Conservation (phyloP, 2,888 invertebrate genomes). For the Cephus sareptanus region DNA sequence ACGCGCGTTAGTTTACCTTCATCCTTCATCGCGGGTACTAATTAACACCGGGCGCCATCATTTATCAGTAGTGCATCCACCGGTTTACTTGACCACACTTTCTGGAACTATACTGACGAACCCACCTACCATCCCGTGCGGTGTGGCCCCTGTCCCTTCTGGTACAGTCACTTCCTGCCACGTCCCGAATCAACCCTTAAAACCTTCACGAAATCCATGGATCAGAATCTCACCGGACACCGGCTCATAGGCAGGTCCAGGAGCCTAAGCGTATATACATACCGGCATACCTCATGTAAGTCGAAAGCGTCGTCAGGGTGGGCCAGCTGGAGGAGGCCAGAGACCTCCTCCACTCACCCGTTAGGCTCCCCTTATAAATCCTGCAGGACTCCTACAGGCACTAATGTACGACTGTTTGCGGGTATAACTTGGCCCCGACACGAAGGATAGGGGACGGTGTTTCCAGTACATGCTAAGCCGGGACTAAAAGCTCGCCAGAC, state of each 20-base stretch:
- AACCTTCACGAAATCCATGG: not conserved
- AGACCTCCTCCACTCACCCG: conserved; percentile 50
- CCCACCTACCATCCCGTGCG: not conserved
- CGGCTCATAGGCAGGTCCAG: not conserved
- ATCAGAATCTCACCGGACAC: not conserved
- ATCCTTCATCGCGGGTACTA: not conserved
- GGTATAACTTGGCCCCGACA: conserved; percentile 66
- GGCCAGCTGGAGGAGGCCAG: conserved; percentile 26
- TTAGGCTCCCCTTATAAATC: conserved; percentile 62
- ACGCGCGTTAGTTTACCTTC: not conserved
- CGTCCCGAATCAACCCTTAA: not conserved
- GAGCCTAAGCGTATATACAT: not conserved
- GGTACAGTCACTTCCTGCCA: not conserved
- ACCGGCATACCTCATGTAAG: not conserved
- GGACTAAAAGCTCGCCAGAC: conserved; percentile 64
- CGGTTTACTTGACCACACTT: not conserved
- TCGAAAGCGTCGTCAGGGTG: not conserved
- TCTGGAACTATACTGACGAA: not conserved
- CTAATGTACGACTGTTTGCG: conserved; percentile 67
- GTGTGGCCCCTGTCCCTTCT: not conserved
- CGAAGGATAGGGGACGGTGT: conserved; percentile 62
- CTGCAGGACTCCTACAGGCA: conserved; percentile 64
- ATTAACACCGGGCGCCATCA: not conserved
- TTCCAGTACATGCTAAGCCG: conserved; percentile 63
- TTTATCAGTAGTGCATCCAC: not conserved